Evolutionary conservation across 1,140 invertebrate species (phyloP).

Genomic region (Metaphire vulgaris): DNA sequence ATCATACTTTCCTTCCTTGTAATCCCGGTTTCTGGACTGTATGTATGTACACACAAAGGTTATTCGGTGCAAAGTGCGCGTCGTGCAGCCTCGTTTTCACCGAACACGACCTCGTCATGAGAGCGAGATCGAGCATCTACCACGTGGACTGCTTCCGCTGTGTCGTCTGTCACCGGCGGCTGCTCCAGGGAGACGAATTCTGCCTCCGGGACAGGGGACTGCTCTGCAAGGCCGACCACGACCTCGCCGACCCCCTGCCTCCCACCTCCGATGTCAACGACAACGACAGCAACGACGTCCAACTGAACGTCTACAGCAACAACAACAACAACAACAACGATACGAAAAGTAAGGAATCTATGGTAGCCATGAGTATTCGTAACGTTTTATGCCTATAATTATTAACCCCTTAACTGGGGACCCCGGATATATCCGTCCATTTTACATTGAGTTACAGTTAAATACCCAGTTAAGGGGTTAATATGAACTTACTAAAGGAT

Average conservation of each 20-base stretch:
- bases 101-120: slow-evolving; percentile 96
- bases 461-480: too few relatives aligned
- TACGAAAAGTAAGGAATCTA: background rate
- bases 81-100: slow-evolving; percentile 86
- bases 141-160: slow-evolving; percentile 97
- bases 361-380: background rate
- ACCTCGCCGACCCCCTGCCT: slow-evolving; percentile 66
- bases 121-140: slow-evolving; percentile 92
- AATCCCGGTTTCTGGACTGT: too few relatives aligned
- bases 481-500: background rate
- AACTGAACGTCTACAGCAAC: slow-evolving; percentile 40
- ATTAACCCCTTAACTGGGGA: too few relatives aligned
- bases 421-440: too few relatives aligned
- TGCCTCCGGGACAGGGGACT: slow-evolving; percentile 89
- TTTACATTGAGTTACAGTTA: too few relatives aligned
- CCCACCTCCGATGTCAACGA: slow-evolving; percentile 55
- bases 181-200: slow-evolving; percentile 91
- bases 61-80: slow-evolving; percentile 49
- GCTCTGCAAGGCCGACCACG: slow-evolving; percentile 93
- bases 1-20: slow-evolving; percentile 24
- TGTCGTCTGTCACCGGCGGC: slow-evolving; percentile 79
- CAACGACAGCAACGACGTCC: slow-evolving; percentile 44
- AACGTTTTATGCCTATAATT: background rate
- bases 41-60: too few relatives aligned
- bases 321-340: slow-evolving; percentile 29